Evolutionary conservation across 2,113 vertebrate species (phyloP), one percentile per base, ranked within the genome.

Genomic region (Actenoides hombroni): DNA sequence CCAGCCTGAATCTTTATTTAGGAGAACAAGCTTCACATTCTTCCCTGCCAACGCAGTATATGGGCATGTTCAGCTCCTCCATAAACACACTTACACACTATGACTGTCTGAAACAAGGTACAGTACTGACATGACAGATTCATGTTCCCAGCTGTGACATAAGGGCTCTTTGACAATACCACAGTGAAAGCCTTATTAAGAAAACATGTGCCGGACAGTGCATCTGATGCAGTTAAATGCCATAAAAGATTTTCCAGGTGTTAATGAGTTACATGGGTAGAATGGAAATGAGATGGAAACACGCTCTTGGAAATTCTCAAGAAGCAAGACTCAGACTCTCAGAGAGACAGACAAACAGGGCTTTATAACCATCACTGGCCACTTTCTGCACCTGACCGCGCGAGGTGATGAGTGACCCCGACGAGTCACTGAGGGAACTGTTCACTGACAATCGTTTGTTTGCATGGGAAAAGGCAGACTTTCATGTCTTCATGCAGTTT

Each of bases 231-330:
- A 95, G 83, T 94, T 95, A 95, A 94, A 96, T 4, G 83, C 88
- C 85, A 96, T 94, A 95, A 94, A 96, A 96, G 96, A 67, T 96
- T 96, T 96, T 97, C 96, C 96, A 97, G 96, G 96, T 97, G 96
- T 96, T 96, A 96, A 97, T 96, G 95, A 95, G 88, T 68, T 94
- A 63, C 86, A 74, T 0, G 77, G 54, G 86, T 5, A 57, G 96
- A 96, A 96, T 97, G 70, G 73, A 89, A 96, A 97, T 94, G 86
- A 97, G 94, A 86, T n/a, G 60, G 80, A 79, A 63, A 83, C 14
- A 1, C 65, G 73, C 0, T 0, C 77, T 92, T 96, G 86, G 91
- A 94, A 94, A 96, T 93, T 96, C 94, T 96, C 92, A 94, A 96
- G 92, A 67, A 89, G 90, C 57, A 61, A 77, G 83, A 76, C 83